These are phyloP conservation scores for Urocynchramus pylzowi DNA, from an alignment of 2,113 vertebrate genomes.

Conservation along the genomic window DNA sequence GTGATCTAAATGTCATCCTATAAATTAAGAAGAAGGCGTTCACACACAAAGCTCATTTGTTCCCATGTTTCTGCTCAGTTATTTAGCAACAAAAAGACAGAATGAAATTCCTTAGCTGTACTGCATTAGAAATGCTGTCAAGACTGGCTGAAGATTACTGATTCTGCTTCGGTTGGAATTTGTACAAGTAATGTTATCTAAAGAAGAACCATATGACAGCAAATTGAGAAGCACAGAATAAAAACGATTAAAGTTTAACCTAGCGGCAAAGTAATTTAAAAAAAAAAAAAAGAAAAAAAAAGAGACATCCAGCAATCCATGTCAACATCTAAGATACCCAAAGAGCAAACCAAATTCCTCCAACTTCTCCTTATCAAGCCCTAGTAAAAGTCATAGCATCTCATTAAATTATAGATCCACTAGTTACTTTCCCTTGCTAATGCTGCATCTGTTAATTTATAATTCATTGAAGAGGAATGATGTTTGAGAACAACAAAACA, in stretches of 20 bases:
- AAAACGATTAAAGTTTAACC: slow-evolving; percentile 48
- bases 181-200: slow-evolving; percentile 67
- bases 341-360: background rate
- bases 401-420: background rate
- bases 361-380: background rate
- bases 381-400: background rate
- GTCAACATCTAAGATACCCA: background rate
- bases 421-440: background rate
- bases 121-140: slow-evolving; percentile 51
- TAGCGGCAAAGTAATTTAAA: slow-evolving; percentile 7
- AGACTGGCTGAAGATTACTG: background rate
- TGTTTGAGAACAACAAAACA: background rate
- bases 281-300: background rate
- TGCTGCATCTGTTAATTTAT: background rate
- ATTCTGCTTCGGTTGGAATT: slow-evolving; percentile 56
- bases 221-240: slow-evolving; percentile 58
- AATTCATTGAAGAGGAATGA: background rate
- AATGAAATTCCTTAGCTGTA: background rate
- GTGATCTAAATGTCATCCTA: background rate
- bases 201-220: slow-evolving; percentile 67
- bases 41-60: background rate
- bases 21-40: background rate
- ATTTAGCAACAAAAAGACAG: background rate
- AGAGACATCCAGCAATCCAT: background rate
- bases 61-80: background rate